Conservation (phyloP, 1,140 invertebrate species). For the Trichomalopsis sarcophagae region DNA sequence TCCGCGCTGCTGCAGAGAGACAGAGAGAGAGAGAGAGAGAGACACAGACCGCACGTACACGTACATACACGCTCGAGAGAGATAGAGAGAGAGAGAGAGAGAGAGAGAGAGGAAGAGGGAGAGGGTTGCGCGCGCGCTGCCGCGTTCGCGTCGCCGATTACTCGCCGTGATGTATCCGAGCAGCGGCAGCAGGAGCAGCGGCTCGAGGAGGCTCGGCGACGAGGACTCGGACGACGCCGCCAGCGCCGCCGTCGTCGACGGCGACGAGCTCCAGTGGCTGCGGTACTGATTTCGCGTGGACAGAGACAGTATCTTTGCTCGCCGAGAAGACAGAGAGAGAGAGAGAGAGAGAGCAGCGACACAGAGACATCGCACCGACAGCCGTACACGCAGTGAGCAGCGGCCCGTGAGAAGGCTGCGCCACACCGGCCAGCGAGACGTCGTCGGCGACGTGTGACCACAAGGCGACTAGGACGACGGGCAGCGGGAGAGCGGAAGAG, state of each 20-base stretch:
- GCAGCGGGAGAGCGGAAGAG: background rate
- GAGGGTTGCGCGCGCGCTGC: background rate
- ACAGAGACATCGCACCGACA: background rate
- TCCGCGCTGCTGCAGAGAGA: background rate
- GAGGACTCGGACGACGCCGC: background rate
- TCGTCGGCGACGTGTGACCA: background rate
- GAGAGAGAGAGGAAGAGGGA: background rate
- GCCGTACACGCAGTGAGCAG: background rate
- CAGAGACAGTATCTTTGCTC: background rate
- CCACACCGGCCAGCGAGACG: conserved; percentile 52
- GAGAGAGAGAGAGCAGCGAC: too few species aligned
- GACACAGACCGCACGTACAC: background rate
- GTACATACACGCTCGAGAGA: background rate
- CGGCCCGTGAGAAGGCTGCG: conserved; percentile 41
- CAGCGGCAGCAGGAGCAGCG: background rate
- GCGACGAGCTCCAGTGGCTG: background rate
- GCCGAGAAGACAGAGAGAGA: too few species aligned
- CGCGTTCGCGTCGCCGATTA: background rate
- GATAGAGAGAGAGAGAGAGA: background rate
- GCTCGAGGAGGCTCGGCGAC: conserved; percentile 15
- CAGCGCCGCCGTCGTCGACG: too few species aligned
- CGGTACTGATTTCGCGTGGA: background rate
- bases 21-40: background rate
- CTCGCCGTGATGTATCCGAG: background rate
- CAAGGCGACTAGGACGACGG: background rate